phyloP scores from a whole-genome alignment of 2,797 vertebrate genomes.

The Antennarius maculatus region DNA sequence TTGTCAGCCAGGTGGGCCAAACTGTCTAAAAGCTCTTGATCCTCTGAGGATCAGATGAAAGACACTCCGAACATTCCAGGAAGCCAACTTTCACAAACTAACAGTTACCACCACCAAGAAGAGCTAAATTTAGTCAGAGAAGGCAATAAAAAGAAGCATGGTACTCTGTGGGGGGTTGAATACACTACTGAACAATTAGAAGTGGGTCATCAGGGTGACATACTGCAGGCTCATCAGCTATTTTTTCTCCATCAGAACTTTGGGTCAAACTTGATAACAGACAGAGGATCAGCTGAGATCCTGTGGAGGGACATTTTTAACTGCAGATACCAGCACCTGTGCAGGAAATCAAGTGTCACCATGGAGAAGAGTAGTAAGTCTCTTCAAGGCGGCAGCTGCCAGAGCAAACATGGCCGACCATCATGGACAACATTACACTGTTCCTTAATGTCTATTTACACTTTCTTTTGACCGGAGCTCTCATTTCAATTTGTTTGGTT shows the following conservation, averaged over 20 bases:
- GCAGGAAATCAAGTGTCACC: constrained; percentile 16
- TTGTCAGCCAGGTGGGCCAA: constrained; percentile 25
- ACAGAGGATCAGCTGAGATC: constrained; percentile 28
- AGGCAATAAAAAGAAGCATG: constrained; percentile 18
- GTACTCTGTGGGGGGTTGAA: constrained; percentile 19
- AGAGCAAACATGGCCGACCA: constrained; percentile 56
- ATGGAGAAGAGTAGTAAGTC: constrained; percentile 28
- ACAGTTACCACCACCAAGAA: constrained; percentile 3
- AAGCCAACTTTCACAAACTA: constrained; percentile 2
- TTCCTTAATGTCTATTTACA: constrained; percentile 62
- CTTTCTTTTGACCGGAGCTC: constrained; percentile 48
- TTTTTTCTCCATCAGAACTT: constrained; percentile 23
- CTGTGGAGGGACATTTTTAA: constrained; percentile 33
- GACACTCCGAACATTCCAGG: constrained; percentile 9
- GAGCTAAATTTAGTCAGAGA: constrained; percentile 17
- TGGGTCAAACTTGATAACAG: constrained; percentile 45
- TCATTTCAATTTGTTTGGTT: constrained; percentile 66
- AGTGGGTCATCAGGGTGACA: constrained; percentile 48
- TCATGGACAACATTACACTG: constrained; percentile 61
- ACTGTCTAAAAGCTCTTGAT: constrained; percentile 5
- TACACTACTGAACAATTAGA: constrained; percentile 49
- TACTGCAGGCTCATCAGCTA: constrained; percentile 41
- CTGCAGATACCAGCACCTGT: constrained; percentile 18
- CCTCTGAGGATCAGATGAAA: background rate
- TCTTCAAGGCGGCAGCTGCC: constrained; percentile 29